Base-by-base conservation (phyloP, 2,113 vertebrate genomes). In the Vanacampus margaritifer region DNA sequence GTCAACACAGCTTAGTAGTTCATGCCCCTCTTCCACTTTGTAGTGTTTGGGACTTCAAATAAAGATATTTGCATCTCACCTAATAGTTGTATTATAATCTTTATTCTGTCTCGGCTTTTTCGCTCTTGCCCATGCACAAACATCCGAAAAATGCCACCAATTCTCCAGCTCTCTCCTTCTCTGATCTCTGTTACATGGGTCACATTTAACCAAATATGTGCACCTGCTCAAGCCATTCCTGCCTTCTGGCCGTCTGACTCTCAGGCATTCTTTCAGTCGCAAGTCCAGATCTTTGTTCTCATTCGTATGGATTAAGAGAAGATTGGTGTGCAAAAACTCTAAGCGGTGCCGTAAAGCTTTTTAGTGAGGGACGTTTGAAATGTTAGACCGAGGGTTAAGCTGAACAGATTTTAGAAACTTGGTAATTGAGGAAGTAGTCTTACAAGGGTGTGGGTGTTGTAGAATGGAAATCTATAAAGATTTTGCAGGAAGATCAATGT, bases 261-360 rank as follows among this genome's bases (percentile, higher is more conserved):
- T 56, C 67, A 72, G 71, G 64, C 73, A 66, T 64, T 54, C 58
- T 75, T 65, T 37, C 64, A 41, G 9, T 48, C 53, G n/a, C 37
- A 50, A 24, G 66, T 67, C 65, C 24, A 58, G 14, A 46, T 61
- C 63, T 74, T 73, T 76, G 72, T 72, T 71, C 26, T 66, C 50
- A 45, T 83, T 81, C 37, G 63, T 53, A 75, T 65, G 56, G 43
- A 62, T 67, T 39, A 2, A 57, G 59, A 58, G 36, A 67, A 71
- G 21, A 53, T 50, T 51, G 32, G 36, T 74, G 56, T 68, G 61
- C 13, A 63, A 62, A 69, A 63, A 57, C 28, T 32, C 28, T 32
- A 68, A 43, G 54, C 12, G 66, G 39, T 64, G 72, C 53, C 48
- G 59, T 79, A 77, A 67, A 82, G 5, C 13, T 67, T 71, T 79